phyloP scores from a whole-genome alignment of 1,140 invertebrate species.

The Brachionus angularis region DNA sequence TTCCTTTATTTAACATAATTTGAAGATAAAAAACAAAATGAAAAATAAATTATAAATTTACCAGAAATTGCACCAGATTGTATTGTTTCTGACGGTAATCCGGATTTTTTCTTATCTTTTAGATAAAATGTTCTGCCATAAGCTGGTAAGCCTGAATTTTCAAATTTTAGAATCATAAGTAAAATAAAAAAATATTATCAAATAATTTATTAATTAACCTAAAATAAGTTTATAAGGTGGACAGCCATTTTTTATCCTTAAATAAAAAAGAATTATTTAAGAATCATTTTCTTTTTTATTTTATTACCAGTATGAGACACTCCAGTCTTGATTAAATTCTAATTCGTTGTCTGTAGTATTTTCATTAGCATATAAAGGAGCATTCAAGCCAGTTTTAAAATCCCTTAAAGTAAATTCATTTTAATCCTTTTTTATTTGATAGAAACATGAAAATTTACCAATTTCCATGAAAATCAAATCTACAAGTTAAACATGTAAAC shows the following conservation, averaged over 20 bases:
- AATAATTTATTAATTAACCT: constrained; percentile 3
- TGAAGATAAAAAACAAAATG: no score
- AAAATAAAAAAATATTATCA: background rate
- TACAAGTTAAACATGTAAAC: background rate
- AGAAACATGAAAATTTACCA: constrained; percentile 26
- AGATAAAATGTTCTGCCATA: constrained; percentile 77
- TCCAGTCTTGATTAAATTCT: constrained; percentile 39
- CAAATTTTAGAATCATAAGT: background rate
- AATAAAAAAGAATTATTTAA: background rate
- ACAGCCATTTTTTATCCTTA: constrained; percentile 42
- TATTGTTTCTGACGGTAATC: constrained; percentile 1
- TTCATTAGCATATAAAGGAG: constrained; percentile 51
- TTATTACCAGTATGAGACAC: constrained; percentile 29
- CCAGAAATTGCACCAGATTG: constrained; percentile 3
- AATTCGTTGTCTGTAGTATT: constrained; percentile 46
- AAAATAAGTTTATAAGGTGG: constrained; percentile 33
- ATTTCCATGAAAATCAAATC: constrained; percentile 46
- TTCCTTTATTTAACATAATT: no score
- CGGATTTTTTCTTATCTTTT: background rate
- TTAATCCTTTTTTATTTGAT: background rate
- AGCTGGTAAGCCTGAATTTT: constrained; percentile 78
- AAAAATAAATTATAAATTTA: no score
- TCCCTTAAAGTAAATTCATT: constrained; percentile 63
- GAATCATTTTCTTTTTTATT: background rate
- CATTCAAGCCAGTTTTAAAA: constrained; percentile 67